phyloP scores from a whole-genome alignment of 2,888 invertebrate genomes.

The Plagodis dolabraria region DNA sequence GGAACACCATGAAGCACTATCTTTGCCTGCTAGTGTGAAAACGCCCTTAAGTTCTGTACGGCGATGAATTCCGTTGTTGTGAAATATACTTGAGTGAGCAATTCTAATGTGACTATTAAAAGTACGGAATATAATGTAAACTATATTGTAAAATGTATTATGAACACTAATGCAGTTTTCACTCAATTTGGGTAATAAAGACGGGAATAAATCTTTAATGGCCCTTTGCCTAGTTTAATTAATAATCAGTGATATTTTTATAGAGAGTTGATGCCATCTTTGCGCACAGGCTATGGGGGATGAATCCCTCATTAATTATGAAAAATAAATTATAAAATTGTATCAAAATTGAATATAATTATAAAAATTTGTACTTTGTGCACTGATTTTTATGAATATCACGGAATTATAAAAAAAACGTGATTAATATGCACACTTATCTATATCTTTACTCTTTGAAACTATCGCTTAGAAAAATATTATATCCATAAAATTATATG shows the following conservation, averaged over 20 bases:
- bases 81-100: constrained; percentile 23
- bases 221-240: no score
- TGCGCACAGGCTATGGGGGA: no score
- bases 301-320: no score
- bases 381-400: constrained; percentile 28
- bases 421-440: constrained; percentile 28
- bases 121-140: constrained; percentile 17
- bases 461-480: constrained; percentile 8
- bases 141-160: constrained; percentile 7
- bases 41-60: neutral
- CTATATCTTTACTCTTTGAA: constrained; percentile 20
- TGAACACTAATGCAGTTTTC: no score
- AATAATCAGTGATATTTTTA: no score
- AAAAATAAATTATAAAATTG: constrained; percentile 3
- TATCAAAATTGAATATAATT: constrained; percentile 21
- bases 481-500: neutral
- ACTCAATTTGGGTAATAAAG: no score
- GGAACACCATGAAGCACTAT: no score
- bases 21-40: neutral
- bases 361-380: constrained; percentile 22
- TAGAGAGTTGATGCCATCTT: no score
- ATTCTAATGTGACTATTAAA: constrained; percentile 15
- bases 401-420: no score
- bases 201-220: no score
- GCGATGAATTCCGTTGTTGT: neutral